Percentiles rank a stretch among this genome's conserved stretches.
Evolutionary conservation across 2,888 invertebrate genomes (phyloP).

Genomic region (Phytoseiulus persimilis): DNA sequence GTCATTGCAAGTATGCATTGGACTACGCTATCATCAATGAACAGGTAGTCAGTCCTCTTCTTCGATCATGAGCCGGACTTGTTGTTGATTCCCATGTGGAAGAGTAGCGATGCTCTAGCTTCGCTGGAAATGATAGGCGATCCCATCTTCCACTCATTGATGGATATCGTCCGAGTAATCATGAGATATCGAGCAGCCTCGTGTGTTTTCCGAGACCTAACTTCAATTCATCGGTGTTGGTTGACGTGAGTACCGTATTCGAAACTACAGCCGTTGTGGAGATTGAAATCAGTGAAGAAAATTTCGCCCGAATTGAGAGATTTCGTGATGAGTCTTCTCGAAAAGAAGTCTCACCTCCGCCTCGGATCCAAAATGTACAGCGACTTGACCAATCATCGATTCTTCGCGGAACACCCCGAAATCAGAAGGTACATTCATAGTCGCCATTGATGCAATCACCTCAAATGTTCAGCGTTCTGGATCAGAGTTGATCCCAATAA

Average conservation of each 20-base stretch:
- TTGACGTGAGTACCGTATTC: too few species aligned
- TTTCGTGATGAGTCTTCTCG: background rate
- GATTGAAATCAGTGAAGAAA: background rate
- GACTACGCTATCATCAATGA: background rate
- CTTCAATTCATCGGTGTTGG: background rate
- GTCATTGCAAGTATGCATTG: background rate
- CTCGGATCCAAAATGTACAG: conserved; percentile 11
- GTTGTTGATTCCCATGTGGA: background rate
- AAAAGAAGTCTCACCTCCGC: background rate
- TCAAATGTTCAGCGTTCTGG: background rate
- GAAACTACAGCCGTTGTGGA: background rate
- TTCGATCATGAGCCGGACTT: background rate
- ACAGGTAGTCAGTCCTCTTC: background rate
- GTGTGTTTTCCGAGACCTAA: background rate
- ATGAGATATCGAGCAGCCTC: background rate
- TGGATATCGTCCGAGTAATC: background rate
- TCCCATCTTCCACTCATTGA: background rate
- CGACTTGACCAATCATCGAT: background rate
- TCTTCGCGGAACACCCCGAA: background rate
- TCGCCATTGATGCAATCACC: background rate
- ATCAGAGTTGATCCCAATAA: too few species aligned
- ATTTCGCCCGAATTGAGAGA: background rate
- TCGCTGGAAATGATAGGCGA: too few species aligned
- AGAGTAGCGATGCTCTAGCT: too few species aligned
- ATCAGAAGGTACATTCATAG: background rate